These are phyloP conservation scores for Fregata magnificens DNA, from an alignment of 2,113 vertebrate genomes.

Conservation along the genomic window DNA sequence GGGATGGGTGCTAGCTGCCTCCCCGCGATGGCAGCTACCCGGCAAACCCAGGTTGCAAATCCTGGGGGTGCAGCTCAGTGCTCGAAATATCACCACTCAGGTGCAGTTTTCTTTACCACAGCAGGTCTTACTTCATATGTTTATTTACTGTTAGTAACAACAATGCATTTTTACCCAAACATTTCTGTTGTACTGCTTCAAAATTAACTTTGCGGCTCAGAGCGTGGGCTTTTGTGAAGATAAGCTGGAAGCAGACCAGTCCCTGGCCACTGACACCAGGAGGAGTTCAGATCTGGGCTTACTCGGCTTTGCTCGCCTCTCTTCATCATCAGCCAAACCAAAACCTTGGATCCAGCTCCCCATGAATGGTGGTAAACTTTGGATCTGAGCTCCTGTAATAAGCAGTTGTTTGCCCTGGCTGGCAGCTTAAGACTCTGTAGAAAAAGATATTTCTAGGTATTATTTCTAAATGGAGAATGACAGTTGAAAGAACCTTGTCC, in stretches of 20 bases:
- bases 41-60: not conserved
- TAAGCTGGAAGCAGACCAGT: not conserved
- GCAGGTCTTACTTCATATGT: not conserved
- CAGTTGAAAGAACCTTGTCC: not conserved
- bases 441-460: not conserved
- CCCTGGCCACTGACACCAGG: not conserved
- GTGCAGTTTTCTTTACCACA: not conserved
- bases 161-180: not conserved
- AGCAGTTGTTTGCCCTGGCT: constrained; percentile 10
- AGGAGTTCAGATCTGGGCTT: not conserved
- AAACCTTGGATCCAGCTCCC: not conserved
- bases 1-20: not conserved
- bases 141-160: not conserved
- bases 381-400: not conserved
- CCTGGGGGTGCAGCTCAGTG: not conserved
- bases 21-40: not conserved
- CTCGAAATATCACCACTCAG: accelerated
- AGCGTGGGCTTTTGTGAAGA: not conserved
- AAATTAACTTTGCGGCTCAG: not conserved
- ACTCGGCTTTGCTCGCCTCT: not conserved
- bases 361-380: not conserved
- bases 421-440: not conserved
- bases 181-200: not conserved
- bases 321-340: not conserved
- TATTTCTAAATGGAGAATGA: not conserved